Base-by-base conservation (phyloP, 2,888 invertebrate species). In the Ennomos quercinarius region DNA sequence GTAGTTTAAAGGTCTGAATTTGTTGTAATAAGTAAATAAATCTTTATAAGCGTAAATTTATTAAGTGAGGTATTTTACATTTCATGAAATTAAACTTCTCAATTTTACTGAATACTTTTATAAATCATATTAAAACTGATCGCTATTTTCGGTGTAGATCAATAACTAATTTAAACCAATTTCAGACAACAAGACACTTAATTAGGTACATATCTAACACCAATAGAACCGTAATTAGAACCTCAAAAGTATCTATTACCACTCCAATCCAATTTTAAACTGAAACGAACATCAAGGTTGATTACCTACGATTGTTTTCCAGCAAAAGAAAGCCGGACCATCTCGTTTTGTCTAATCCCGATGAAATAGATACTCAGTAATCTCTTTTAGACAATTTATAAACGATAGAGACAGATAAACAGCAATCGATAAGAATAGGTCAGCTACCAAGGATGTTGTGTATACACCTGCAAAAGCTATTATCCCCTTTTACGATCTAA, bases 401-500 rank as follows among this genome's bases (percentile, higher is more conserved):
- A 46, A 51, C 41, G 60, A 51, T 11, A 55, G 50, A 46, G 55
- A 56, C 36, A 11, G 51, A 12, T 10, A 11, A 44, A 41, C 52
- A 59, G 54, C 17, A 61, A 61, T 51, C 60, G 60, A 60, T 61
- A 51, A 56, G 55, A 61, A 61, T 61, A 61, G 55, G 60, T 55
- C 59, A 64, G 60, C 57, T 61, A 61, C 60, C 61, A 67, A 67
- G 69, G 66, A 68, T 68, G 73, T n/a, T n/a, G 68, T 68, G 61
- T 50, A 71, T 70, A 74, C 80, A 84, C 80, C 84, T 81, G 83
- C 66, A 72, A 71, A 72, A 77, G 78, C 76, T 70, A 79, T 80
- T 80, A 80, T 67, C 70, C 74, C 47, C 68, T 82, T 77, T 88
- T 84, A 87, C 77, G 78, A 72, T 70, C 71, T 80, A 68, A 86